Conservation (phyloP, 2,797 vertebrate species). For the Phrynocephalus guinanensis region DNA sequence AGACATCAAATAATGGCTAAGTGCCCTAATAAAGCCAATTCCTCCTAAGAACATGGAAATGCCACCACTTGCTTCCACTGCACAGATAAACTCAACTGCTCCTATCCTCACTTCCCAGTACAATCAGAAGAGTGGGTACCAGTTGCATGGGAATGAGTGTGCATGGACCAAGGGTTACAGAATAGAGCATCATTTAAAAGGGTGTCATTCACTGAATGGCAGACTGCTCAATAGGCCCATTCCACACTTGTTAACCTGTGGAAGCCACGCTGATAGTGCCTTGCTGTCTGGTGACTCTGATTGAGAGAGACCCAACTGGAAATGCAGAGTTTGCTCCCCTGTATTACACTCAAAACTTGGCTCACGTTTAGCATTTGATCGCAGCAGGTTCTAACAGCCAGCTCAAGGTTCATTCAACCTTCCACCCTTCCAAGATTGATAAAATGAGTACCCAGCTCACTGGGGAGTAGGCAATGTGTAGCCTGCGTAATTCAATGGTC, state of each 20-base stretch:
- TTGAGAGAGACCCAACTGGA: neutral
- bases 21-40: constrained; percentile 58
- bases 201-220: neutral
- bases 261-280: neutral
- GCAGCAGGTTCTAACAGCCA: too few species aligned
- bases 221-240: neutral
- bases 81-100: neutral
- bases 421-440: too few species aligned
- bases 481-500: too few species aligned
- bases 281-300: neutral
- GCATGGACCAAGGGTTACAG: neutral
- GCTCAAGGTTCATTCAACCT: too few species aligned
- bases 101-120: neutral
- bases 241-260: neutral
- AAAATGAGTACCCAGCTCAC: too few species aligned
- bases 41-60: neutral
- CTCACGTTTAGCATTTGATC: too few species aligned
- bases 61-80: neutral
- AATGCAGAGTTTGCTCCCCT: neutral
- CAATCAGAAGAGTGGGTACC: neutral
- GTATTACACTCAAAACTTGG: too few species aligned
- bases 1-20: constrained; percentile 61
- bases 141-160: neutral
- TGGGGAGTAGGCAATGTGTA: too few species aligned
- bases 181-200: neutral